phyloP scores from a whole-genome alignment of 2,888 invertebrate genomes.

The Trilocha varians region DNA sequence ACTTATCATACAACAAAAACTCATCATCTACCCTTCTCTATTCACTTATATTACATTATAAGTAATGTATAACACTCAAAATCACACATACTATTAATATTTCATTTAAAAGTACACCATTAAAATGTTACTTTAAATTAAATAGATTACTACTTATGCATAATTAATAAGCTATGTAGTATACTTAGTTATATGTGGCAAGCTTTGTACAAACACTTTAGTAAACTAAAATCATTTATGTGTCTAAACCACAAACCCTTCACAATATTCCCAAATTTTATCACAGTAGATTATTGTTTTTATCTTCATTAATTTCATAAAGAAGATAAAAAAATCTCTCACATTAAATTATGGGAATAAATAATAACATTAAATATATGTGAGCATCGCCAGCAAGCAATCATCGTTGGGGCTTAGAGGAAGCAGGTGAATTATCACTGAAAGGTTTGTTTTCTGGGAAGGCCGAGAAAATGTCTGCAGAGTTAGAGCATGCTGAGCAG shows the following conservation, averaged over 20 bases:
- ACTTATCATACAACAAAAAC: not conserved
- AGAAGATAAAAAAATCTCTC: not conserved
- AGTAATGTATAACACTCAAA: no score
- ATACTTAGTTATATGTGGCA: conserved; percentile 11
- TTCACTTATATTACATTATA: no score
- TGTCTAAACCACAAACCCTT: conserved; percentile 32
- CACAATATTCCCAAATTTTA: not conserved
- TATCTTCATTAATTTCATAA: not conserved
- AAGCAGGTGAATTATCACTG: conserved; percentile 38
- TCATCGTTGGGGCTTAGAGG: conserved; percentile 38
- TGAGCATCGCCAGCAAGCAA: conserved; percentile 41
- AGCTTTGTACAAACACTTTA: conserved; percentile 15
- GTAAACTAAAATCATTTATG: conserved; percentile 19
- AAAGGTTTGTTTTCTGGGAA: conserved; percentile 69
- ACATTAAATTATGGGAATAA: not conserved
- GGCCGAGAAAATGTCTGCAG: conserved; percentile 68
- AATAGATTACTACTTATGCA: no score
- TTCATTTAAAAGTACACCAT: no score
- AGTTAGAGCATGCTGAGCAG: conserved; percentile 69
- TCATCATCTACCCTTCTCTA: not conserved
- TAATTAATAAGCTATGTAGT: no score
- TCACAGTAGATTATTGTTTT: not conserved
- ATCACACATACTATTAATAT: no score
- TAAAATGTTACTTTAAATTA: no score
- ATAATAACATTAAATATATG: conserved; percentile 27